These are phyloP conservation scores for Malthinus flaveolus DNA, from an alignment of 2,888 invertebrate genomes.

Conservation along the genomic window DNA sequence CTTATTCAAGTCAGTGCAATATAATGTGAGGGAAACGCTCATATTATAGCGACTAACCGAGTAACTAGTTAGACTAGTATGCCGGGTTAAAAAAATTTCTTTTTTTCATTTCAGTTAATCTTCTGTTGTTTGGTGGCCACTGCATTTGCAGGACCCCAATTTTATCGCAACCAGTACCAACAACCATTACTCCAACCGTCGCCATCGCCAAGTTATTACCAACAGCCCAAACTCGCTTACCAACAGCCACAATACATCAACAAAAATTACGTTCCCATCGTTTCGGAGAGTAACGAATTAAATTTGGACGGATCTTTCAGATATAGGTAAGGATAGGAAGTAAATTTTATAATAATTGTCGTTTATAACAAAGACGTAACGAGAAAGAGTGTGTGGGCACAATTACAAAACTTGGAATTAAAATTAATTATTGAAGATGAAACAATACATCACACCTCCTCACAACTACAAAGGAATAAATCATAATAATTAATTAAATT, in stretches of 20 bases:
- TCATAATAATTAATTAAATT: background rate
- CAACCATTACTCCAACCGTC: slow-evolving; percentile 18
- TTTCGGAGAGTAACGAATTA: slow-evolving; percentile 59
- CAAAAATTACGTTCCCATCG: slow-evolving; percentile 53
- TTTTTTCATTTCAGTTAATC: slow-evolving; percentile 32
- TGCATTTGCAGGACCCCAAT: slow-evolving; percentile 41
- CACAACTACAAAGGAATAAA: background rate
- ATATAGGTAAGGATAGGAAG: slow-evolving; percentile 54
- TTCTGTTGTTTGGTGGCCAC: slow-evolving; percentile 35
- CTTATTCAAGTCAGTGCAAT: too few species aligned
- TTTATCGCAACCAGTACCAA: slow-evolving; percentile 30
- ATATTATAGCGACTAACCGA: too few species aligned
- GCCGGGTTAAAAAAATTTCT: too few species aligned
- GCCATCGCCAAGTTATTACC: background rate
- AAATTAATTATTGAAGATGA: background rate
- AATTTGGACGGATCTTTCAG: slow-evolving; percentile 63
- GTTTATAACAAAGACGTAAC: too few species aligned
- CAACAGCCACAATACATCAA: background rate
- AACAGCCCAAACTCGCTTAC: background rate
- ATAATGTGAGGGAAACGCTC: too few species aligned
- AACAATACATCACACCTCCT: background rate
- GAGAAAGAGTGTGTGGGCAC: background rate
- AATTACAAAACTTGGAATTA: background rate
- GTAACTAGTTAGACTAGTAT: too few species aligned
- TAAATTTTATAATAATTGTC: too few species aligned